These are phyloP conservation scores for Potamarius usumacintae DNA, from an alignment of 2,113 vertebrate species.

Conservation along the genomic window DNA sequence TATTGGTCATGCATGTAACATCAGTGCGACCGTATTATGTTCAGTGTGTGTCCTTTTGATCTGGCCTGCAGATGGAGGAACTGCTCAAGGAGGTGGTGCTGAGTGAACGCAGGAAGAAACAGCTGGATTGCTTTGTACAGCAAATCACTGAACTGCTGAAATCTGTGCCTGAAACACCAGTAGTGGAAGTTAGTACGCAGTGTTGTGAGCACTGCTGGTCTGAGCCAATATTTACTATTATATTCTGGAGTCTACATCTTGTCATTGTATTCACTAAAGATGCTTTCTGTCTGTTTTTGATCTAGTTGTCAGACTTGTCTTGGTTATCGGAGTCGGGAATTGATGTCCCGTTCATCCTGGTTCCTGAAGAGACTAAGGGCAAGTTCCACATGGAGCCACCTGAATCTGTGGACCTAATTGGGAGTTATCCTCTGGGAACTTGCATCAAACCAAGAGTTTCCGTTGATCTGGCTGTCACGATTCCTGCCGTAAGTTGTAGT, in stretches of 20 bases:
- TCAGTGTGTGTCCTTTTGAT: not conserved
- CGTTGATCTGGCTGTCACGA: constrained; percentile 85
- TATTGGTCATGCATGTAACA: not conserved
- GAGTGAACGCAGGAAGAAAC: constrained; percentile 82
- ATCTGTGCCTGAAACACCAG: constrained; percentile 71
- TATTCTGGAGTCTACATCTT: not conserved
- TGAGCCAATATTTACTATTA: no score
- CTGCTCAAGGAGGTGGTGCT: constrained; percentile 88
- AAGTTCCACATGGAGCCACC: constrained; percentile 85
- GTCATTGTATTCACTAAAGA: not conserved
- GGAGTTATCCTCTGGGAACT: constrained; percentile 91
- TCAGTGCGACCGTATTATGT: not conserved
- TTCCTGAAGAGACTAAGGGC: constrained; percentile 83
- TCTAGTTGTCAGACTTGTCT: constrained; percentile 81
- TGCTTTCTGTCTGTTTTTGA: not conserved
- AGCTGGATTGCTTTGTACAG: constrained; percentile 80
- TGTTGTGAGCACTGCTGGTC: not conserved
- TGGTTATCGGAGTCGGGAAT: constrained; percentile 80
- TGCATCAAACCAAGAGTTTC: constrained; percentile 83
- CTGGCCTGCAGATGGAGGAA: constrained; percentile 82
- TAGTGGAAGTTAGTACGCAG: constrained; percentile 73
- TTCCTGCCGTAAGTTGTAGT: constrained; percentile 81
- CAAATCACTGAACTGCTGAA: constrained; percentile 77
- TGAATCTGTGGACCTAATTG: constrained; percentile 80
- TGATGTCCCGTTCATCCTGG: constrained; percentile 83